Evolutionary conservation across 2,888 invertebrate genomes (phyloP), one percentile per base, ranked within the genome.

Genomic region (Microctonus brassicae): DNA sequence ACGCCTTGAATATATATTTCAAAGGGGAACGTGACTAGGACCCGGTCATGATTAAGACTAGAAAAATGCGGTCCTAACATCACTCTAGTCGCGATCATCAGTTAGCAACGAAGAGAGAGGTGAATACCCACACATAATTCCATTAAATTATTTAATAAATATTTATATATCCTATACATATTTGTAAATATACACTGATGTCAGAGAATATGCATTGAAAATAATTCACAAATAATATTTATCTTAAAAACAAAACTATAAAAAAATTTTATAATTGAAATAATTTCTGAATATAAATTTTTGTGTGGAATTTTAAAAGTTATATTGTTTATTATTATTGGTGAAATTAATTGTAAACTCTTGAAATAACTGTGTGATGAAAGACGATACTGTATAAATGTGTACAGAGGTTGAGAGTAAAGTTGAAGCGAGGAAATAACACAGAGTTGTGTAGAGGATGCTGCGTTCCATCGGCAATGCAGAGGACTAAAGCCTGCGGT

Each of bases 381-480:
- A 36, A 34, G 42, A 24, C 13, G 62, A 34, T 47, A 47, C 17
- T n/a, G 47, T n/a, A 17, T 17, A 17, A 47, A 9, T 10, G 10
- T 47, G 17, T 47, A 47, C 9, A 42, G 63, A 29, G 42, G 52
- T 36, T 47, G 69, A 63, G 62, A 42, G 4, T 11, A 6, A 7
- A 22, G 9, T 17, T 29, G n/a, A 6, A 17, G 47, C 17, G 17
- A 17, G n/a, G 17, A 47, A 7, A 47, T 47, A 47, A 47, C 17
- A 47, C 47, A 47, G 7, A n/a, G n/a, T 17, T 47, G 17, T 47
- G 36, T 67, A n/a, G 60, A 60, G 47, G 65, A 65, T 65, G 70
- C 65, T 70, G 70, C 64, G 70, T 64, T 70, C 64, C 64, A 70
- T 63, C 65, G 65, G 64, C 64, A 69, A 63, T 69, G 69, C 69